These are phyloP conservation scores for Parotia lawesii DNA, from an alignment of 2,113 vertebrate genomes.

Conservation along the genomic window DNA sequence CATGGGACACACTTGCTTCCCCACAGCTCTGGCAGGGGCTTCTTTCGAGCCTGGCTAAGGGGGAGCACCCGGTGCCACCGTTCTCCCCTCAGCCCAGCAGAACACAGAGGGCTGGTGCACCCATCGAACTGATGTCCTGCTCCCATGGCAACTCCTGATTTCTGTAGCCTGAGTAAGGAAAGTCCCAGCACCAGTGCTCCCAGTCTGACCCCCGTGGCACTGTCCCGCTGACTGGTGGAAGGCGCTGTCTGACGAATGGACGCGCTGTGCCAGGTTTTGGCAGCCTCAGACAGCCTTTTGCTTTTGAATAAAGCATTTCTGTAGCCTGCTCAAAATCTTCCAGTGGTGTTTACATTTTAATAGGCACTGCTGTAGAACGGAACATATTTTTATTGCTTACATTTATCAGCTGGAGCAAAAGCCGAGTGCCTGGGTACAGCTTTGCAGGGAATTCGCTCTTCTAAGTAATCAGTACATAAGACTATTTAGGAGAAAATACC, in stretches of 20 bases:
- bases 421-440: not conserved
- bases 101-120: fast-evolving
- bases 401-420: conserved; percentile 55
- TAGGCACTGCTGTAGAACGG: conserved; percentile 56
- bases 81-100: not conserved
- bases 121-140: not conserved
- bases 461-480: not conserved
- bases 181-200: not conserved
- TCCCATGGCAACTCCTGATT: not conserved
- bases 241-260: not conserved
- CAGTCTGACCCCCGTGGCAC: not conserved
- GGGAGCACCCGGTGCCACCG: fast-evolving
- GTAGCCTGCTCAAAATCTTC: conserved; percentile 63
- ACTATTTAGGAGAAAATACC: not conserved
- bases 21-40: fast-evolving
- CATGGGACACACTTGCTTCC: fast-evolving
- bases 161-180: not conserved
- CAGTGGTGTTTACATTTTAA: conserved; percentile 73
- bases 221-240: not conserved
- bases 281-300: conserved; percentile 19
- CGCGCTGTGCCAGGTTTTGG: not conserved
- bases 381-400: conserved; percentile 61
- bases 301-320: conserved; percentile 71
- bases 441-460: not conserved
- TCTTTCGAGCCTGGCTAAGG: not conserved